Base-by-base conservation (phyloP, 2,113 vertebrate genomes). In the Odontophorus gujanensis region DNA sequence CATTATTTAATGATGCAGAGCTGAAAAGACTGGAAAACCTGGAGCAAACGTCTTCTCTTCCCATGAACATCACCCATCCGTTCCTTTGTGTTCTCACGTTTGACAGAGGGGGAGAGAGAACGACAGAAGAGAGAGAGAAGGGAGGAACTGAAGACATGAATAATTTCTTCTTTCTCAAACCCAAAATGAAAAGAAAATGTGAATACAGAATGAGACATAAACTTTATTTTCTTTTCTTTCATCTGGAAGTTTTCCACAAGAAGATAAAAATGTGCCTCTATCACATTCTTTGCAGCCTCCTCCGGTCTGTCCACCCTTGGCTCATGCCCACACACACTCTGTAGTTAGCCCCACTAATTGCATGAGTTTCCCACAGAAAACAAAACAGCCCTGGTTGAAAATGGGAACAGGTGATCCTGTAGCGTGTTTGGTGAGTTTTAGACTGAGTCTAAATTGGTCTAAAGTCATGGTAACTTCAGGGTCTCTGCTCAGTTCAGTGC, bases 111-210 rank as follows among this genome's bases (percentile, higher is more conserved):
- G 43, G 61, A 87, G 45, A 73, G 45, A 69, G 53, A 73, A 48
- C 19, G n/a, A 58, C n/a, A 50, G 81, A 76, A 81, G 65, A 45
- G 34, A 47, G 66, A 57, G 91, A 21, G 1, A 72, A 78, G 55
- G 36, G 61, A 88, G 79, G 43, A 86, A n/a, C 50, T 16, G 59
- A n/a, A 91, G 73, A 63, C 50, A 87, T 85, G 85, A 95, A 95
- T 92, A 94, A 95, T 92, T 93, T 88, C 90, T 91, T 61, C 63
- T 77, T 85, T 83, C 93, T 91, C 74, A 66, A 92, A 89, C 67
- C 18, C 30, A 28, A 58, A 91, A 85, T 85, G 80, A 93, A 95
- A 95, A 91, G 86, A 82, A 91, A 85, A 69, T 26, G n/a, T 42
- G 57, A 95, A 94, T 92, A 63, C 34, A 81, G 81, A 93, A 92